These are phyloP conservation scores for Myiotriccus ornatus DNA, from an alignment of 2,797 vertebrate genomes.

Conservation along the genomic window DNA sequence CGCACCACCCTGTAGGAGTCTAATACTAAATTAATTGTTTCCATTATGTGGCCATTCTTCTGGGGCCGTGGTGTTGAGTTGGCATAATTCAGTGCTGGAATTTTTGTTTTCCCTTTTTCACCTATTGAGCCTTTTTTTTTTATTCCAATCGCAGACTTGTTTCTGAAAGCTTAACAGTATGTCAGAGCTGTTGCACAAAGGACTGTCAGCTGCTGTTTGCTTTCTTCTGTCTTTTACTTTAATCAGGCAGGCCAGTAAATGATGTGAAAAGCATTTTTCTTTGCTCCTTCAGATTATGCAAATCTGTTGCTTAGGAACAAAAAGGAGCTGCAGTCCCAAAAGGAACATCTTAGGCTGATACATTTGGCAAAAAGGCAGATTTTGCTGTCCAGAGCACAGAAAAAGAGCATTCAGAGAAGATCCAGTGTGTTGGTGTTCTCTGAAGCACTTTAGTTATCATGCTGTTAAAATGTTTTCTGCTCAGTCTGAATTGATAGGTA, in stretches of 20 bases:
- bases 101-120: background rate
- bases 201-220: constrained; percentile 32
- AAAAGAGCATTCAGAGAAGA: background rate
- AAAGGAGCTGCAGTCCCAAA: background rate
- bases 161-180: constrained; percentile 9
- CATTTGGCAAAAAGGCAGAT: background rate
- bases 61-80: background rate
- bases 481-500: background rate
- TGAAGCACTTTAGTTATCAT: background rate
- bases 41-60: background rate
- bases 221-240: constrained; percentile 29
- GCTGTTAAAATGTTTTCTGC: background rate
- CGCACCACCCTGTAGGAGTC: background rate
- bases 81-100: background rate
- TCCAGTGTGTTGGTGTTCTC: background rate
- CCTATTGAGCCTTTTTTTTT: background rate
- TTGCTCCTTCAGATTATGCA: constrained; percentile 51
- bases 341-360: constrained; percentile 11
- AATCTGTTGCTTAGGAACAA: constrained; percentile 61
- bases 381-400: background rate
- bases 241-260: constrained; percentile 14
- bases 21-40: background rate
- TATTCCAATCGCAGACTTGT: background rate
- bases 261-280: constrained; percentile 47
- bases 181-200: constrained; percentile 15